Base-by-base conservation (phyloP, 2,888 invertebrate species). In the Ypsolopha scabrella region DNA sequence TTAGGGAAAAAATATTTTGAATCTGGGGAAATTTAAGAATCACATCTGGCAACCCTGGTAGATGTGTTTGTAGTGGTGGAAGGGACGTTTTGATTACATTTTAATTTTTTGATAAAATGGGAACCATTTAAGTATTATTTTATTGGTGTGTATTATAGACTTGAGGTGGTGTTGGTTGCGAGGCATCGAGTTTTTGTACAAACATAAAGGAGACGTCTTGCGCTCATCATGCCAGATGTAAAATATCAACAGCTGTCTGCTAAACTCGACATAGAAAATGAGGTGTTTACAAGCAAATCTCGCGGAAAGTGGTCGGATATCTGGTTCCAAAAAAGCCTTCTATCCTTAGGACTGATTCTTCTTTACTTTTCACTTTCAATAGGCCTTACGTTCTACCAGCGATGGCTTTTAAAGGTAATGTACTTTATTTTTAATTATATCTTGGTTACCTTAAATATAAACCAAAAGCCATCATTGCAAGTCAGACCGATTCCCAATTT, bases 381-480 rank as follows among this genome's bases (percentile, higher is more conserved):
- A 64, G 94, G 96, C 46, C 89, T 99, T 51, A 99, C 98, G 8
- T 99, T 99, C 80, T 99, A 98, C 79, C 98, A 99, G 75, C 92
- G 97, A 89, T 94, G 94, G 92, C 90, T 98, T 51, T 89, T 96
- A 57, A 92, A 93, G 88, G 95, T 95, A 80, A 65, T 38, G n/a
- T 38, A 10, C n/a, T 38, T 38, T 38, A 38, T 38, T 38, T 38
- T 10, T 38, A 38, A 38, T 38, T 38, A 38, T 8, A 10, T 41
- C 3, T 41, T 41, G 11, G 1, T 13, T 41, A 10, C 8, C 8
- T 41, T 7, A 9, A n/a, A 41, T 41, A n/a, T 7, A 41, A 41
- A 7, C 4, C 0, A 41, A 41, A 24, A 4, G 24, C 24, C 24
- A 24, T 24, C 24, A 24, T 4, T 24, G 24, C 24, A 24, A 24